Evolutionary conservation across 2,888 invertebrate genomes (phyloP).

Genomic region (Eulithis prunata): DNA sequence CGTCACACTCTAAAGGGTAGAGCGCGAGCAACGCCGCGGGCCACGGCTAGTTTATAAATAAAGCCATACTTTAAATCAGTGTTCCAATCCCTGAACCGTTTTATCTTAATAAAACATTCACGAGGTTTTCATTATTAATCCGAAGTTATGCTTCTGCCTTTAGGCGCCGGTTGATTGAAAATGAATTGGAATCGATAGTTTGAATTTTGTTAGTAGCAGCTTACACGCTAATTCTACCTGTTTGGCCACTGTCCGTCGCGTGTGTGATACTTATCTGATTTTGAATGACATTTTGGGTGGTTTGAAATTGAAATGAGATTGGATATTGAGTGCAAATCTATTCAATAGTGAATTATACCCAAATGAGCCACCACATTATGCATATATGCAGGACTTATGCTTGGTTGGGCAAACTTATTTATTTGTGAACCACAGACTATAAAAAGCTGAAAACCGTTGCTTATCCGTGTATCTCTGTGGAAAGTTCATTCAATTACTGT

Average conservation of each 20-base stretch:
- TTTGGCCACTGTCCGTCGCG: conserved; percentile 22
- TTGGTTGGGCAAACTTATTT: no score
- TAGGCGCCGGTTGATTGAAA: conserved; percentile 21
- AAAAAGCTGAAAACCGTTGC: no score
- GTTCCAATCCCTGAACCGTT: conserved; percentile 1
- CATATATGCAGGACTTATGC: no score
- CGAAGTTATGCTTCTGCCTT: conserved; percentile 16
- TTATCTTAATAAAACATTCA: conserved; percentile 21
- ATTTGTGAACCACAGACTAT: no score
- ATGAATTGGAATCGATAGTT: conserved; percentile 22
- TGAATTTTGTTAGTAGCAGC: conserved; percentile 14
- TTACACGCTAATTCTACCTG: conserved; percentile 32
- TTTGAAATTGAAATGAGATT: background rate
- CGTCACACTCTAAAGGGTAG: no score
- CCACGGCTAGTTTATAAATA: no score
- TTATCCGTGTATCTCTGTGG: no score
- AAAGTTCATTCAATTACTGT: no score
- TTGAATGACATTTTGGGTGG: background rate
- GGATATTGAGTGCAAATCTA: background rate
- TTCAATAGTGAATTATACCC: no score
- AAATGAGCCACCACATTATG: no score
- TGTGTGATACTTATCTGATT: background rate
- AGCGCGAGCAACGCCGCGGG: no score
- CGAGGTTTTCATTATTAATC: conserved; percentile 18
- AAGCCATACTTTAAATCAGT: background rate